phyloP scores from a whole-genome alignment of 2,888 invertebrate genomes.

The Azorinus chamasolen region DNA sequence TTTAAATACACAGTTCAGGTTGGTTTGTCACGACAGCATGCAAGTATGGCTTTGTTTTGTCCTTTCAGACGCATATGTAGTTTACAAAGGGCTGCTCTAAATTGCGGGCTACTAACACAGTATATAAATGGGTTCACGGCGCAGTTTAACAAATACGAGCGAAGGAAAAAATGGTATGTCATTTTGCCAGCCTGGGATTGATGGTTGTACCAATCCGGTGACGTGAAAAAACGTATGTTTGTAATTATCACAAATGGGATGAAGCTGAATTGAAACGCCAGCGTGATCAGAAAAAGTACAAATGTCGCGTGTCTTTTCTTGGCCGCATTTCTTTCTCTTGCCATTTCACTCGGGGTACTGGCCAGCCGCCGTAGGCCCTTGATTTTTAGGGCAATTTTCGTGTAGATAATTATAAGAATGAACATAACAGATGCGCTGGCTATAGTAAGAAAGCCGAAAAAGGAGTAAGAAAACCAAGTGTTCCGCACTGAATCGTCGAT shows the following conservation, averaged over 20 bases:
- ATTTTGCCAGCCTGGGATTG: conserved; percentile 62
- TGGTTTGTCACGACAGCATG: no score
- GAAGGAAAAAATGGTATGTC: conserved; percentile 71
- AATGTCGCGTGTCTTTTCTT: conserved; percentile 59
- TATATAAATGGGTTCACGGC: conserved; percentile 81
- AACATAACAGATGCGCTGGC: conserved; percentile 36
- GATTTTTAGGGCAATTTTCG: conserved; percentile 46
- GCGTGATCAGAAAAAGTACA: conserved; percentile 73
- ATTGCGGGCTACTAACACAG: conserved; percentile 76
- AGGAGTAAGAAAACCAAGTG: conserved; percentile 47
- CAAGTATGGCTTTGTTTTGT: no score
- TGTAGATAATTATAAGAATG: conserved; percentile 42
- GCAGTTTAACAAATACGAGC: conserved; percentile 74
- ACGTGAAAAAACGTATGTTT: conserved; percentile 62
- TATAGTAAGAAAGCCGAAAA: conserved; percentile 49
- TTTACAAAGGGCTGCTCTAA: conserved; percentile 60
- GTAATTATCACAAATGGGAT: conserved; percentile 74
- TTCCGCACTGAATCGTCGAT: conserved; percentile 41
- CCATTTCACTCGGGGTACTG: conserved; percentile 10
- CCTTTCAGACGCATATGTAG: conserved; percentile 9
- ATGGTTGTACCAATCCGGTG: conserved; percentile 54
- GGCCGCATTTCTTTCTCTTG: conserved; percentile 5
- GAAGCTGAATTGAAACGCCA: conserved; percentile 73
- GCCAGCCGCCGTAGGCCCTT: conserved; percentile 18
- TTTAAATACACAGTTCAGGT: no score